Conservation (phyloP, 1,140 invertebrate genomes). For the Zaprionus inermis region DNA sequence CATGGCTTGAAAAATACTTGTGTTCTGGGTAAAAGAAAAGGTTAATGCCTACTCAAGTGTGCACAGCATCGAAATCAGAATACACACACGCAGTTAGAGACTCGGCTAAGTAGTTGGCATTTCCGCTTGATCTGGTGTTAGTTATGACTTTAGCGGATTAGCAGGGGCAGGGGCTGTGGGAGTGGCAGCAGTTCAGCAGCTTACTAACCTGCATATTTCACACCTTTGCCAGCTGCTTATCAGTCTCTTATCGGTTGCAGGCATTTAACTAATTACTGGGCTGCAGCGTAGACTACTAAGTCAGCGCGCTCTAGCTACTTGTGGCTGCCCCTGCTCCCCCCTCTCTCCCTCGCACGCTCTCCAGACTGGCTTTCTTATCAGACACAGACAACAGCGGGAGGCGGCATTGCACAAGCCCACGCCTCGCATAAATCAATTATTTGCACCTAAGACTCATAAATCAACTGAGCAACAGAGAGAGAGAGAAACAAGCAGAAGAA, state of each 20-base stretch:
- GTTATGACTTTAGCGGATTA: slow-evolving; percentile 44
- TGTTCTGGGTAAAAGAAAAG: slow-evolving; percentile 68
- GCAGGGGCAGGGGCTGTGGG: neutral
- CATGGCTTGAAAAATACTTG: slow-evolving; percentile 66
- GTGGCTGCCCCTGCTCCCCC: neutral
- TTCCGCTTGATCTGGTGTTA: slow-evolving; percentile 67
- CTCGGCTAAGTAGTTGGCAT: slow-evolving; percentile 51
- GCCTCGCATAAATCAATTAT: slow-evolving; percentile 74
- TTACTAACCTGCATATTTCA: neutral
- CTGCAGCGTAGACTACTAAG: slow-evolving; percentile 25
- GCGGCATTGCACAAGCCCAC: slow-evolving; percentile 10
- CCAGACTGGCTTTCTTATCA: slow-evolving; percentile 21
- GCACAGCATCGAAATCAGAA: slow-evolving; percentile 66
- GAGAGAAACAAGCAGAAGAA: slow-evolving; percentile 50
- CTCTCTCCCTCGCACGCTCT: neutral
- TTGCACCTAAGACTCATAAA: slow-evolving; percentile 72
- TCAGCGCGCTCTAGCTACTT: neutral
- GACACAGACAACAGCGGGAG: slow-evolving; percentile 35
- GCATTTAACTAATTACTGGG: slow-evolving; percentile 48
- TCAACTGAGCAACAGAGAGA: slow-evolving; percentile 37
- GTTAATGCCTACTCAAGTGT: slow-evolving; percentile 81
- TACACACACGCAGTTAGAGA: slow-evolving; percentile 36
- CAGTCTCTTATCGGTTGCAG: neutral
- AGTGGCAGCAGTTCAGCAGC: neutral
- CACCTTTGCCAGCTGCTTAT: slow-evolving; percentile 1